Evolutionary conservation across 1,140 invertebrate species (phyloP), one percentile per base, ranked within the genome.

Genomic region (Orchestia grillus): DNA sequence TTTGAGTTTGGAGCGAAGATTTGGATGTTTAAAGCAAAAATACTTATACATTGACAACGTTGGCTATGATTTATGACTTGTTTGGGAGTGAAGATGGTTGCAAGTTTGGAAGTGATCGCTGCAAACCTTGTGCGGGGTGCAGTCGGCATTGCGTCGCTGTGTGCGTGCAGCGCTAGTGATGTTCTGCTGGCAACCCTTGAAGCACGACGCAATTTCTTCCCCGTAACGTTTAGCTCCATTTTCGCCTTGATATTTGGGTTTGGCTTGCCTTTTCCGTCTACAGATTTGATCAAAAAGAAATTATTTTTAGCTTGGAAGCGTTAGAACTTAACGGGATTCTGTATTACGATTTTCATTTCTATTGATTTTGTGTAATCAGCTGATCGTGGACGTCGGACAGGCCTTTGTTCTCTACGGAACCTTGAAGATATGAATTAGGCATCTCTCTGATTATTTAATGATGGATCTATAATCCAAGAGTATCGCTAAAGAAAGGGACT

Each of bases 171-270:
- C 88, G 42, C n/a, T 42, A 87, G 87, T n/a, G 36, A 90, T 43
- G 88, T 90, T 28, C 36, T 44, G 88, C 36, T 90, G 88, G 88
- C 88, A 90, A 42, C 88, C 28, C 88, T 53, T 90, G 41, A 90
- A 42, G 88, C 88, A 90, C 88, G 88, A 90, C 88, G 88, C 88
- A 90, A 90, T 90, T 90, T 42, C 88, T 90, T 90, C 41, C 88
- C 88, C 88, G 11, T 43, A 4, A 41, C n/a, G n/a, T 90, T 42
- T 90, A 90, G 28, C 88, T 4, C n/a, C n/a, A 90, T 90, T 90
- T 90, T 90, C 15, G 41, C 43, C 41, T 1, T 11, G 8, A n/a
- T 41, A 40, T 41, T 87, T 40, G 41, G 4, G 8, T 42, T 41
- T 41, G 43, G 43, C 41, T 42, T 42, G 88, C 88, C 42, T 42